Conservation (phyloP, 1,140 invertebrate species). For the Diabrotica undecimpunctata region DNA sequence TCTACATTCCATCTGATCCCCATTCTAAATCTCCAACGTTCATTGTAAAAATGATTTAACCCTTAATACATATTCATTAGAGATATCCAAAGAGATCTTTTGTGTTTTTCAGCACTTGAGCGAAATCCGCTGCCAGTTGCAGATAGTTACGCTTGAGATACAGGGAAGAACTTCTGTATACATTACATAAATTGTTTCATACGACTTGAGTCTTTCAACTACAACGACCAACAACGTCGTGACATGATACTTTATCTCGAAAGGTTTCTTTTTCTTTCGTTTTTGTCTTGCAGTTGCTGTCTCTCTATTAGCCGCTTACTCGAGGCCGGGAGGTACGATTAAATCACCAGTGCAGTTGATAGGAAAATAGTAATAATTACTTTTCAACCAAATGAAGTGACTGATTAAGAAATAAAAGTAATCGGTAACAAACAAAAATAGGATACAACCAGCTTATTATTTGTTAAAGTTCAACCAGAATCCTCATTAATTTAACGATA, state of each 20-base stretch:
- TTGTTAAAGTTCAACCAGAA: too few relatives aligned
- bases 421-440: too few relatives aligned
- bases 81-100: not conserved
- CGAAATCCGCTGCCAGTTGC: constrained; percentile 4
- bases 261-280: not conserved
- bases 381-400: too few relatives aligned
- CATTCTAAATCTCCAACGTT: too few relatives aligned
- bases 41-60: not conserved
- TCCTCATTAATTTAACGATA: too few relatives aligned
- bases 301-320: too few relatives aligned
- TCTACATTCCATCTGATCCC: too few relatives aligned
- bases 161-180: constrained; percentile 5
- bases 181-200: constrained; percentile 17
- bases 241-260: constrained; percentile 10
- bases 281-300: not conserved
- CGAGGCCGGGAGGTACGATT: too few relatives aligned
- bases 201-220: constrained; percentile 7
- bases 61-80: not conserved
- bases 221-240: constrained; percentile 11
- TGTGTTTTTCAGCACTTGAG: not conserved
- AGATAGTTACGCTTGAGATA: constrained; percentile 8
- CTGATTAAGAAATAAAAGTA: too few relatives aligned
- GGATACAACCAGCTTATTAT: too few relatives aligned
- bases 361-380: too few relatives aligned
- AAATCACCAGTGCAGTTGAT: too few relatives aligned